A percentile compares a stretch with the other conserved stretches of the same genome.
These are phyloP conservation scores for Blera fallax DNA, from an alignment of 2,888 invertebrate species.

Conservation along the genomic window DNA sequence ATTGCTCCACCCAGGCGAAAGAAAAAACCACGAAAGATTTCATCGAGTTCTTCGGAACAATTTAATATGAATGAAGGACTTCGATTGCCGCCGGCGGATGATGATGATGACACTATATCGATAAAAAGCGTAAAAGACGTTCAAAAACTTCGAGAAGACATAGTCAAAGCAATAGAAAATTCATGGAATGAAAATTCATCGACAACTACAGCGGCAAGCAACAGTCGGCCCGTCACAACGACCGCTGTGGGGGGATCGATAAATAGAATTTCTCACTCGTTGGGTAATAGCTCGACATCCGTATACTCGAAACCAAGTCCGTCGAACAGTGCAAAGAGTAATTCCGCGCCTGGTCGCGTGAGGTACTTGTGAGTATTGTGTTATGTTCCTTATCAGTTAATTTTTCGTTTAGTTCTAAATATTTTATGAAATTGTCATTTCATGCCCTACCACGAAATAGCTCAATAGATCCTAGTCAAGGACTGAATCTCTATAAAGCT, in stretches of 20 bases:
- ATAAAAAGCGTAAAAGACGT: constrained; percentile 79
- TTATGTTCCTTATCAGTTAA: constrained; percentile 35
- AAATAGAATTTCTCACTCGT: constrained; percentile 80
- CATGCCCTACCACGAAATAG: constrained; percentile 73
- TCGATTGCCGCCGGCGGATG: constrained; percentile 77
- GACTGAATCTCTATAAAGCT: constrained; percentile 81
- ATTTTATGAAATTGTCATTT: constrained; percentile 68
- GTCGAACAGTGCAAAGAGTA: constrained; percentile 82
- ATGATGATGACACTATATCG: constrained; percentile 79
- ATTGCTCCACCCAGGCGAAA: constrained; percentile 91
- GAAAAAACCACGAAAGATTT: constrained; percentile 83
- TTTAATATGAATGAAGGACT: constrained; percentile 79
- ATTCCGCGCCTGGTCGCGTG: constrained; percentile 82
- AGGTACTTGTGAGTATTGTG: constrained; percentile 76
- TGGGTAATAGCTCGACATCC: constrained; percentile 81
- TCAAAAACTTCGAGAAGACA: constrained; percentile 79
- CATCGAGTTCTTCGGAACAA: constrained; percentile 80
- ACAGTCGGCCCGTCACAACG: constrained; percentile 77
- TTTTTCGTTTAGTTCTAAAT: constrained; percentile 64
- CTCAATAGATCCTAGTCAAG: constrained; percentile 82
- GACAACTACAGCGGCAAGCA: constrained; percentile 75
- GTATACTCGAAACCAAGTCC: constrained; percentile 82
- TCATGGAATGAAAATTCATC: constrained; percentile 84
- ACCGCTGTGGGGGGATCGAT: constrained; percentile 77
- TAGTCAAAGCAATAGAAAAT: constrained; percentile 88